Conservation (phyloP, 1,140 invertebrate species). For the Drosophila sp. region DNA sequence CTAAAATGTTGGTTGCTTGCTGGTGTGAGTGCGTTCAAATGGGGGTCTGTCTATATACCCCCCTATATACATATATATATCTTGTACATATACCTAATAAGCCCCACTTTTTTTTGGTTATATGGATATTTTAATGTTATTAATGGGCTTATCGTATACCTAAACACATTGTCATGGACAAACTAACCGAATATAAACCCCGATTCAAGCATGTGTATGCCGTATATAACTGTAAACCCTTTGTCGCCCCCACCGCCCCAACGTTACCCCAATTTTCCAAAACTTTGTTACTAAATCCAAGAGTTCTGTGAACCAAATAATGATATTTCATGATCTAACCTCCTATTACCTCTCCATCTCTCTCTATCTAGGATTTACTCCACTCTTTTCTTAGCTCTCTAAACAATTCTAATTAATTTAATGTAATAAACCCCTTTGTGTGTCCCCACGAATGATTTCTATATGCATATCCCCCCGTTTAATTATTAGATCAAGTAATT, state of each 20-base stretch:
- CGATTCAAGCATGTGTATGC: constrained; percentile 65
- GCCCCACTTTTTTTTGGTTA: neutral
- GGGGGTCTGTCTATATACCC: neutral
- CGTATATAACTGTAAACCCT: constrained; percentile 54
- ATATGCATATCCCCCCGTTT: constrained; percentile 8
- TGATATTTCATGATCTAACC: constrained; percentile 11
- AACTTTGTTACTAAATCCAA: constrained; percentile 51
- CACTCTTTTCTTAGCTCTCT: constrained; percentile 5
- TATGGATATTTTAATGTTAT: constrained; percentile 16
- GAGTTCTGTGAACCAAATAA: constrained; percentile 29
- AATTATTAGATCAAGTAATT: neutral
- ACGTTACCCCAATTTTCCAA: neutral
- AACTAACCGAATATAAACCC: constrained; percentile 40
- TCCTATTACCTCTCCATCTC: neutral
- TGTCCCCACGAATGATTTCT: neutral
- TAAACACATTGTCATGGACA: constrained; percentile 7
- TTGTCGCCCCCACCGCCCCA: neutral
- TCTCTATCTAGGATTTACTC: constrained; percentile 2
- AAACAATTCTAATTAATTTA: neutral
- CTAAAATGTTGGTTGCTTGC: constrained; percentile 20
- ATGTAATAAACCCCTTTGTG: neutral
- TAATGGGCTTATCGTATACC: constrained; percentile 31
- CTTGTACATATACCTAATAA: constrained; percentile 17
- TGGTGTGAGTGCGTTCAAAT: constrained; percentile 36
- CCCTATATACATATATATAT: constrained; percentile 8